A percentile compares a stretch with the other conserved stretches of the same genome.
phyloP scores from a whole-genome alignment of 2,113 vertebrate genomes.

The Thryonomys swinderianus region DNA sequence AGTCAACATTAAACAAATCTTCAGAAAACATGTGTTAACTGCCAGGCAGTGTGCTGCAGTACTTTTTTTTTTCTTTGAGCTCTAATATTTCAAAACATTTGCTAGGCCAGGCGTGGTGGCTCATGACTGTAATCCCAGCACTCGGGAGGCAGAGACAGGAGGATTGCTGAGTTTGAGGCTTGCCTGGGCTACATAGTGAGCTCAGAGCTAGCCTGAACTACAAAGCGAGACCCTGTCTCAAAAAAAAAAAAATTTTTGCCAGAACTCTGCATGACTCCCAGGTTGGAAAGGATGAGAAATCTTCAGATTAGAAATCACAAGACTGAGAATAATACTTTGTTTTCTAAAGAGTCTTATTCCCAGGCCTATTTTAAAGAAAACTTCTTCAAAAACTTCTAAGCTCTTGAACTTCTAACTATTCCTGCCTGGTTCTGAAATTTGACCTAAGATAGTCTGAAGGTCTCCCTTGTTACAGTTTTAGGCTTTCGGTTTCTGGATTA shows the following conservation, averaged over 20 bases:
- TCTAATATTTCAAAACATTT: slow-evolving; percentile 29
- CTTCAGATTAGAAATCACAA: slow-evolving; percentile 50
- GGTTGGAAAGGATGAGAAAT: not conserved
- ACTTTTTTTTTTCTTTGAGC: slow-evolving; percentile 14
- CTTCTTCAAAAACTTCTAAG: slow-evolving; percentile 37
- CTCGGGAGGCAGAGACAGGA: too few relatives aligned
- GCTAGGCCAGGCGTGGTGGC: too few relatives aligned
- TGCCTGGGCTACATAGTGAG: too few relatives aligned
- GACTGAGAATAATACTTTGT: slow-evolving; percentile 33
- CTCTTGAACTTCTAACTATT: not conserved
- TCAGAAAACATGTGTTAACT: not conserved
- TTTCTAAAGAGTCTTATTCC: slow-evolving; percentile 33
- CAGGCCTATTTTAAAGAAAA: slow-evolving; percentile 37
- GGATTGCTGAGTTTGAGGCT: too few relatives aligned
- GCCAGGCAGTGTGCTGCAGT: not conserved
- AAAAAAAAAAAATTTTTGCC: too few relatives aligned
- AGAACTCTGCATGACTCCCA: not conserved
- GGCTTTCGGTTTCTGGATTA: not conserved
- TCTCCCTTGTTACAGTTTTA: not conserved
- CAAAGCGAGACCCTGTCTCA: too few relatives aligned
- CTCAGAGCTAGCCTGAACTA: too few relatives aligned
- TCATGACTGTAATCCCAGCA: too few relatives aligned
- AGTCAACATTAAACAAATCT: not conserved
- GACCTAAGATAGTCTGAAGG: not conserved
- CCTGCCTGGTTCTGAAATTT: slow-evolving; percentile 20